Evolutionary conservation across 2,888 invertebrate species (phyloP).

Genomic region (Cyaniris semiargus): DNA sequence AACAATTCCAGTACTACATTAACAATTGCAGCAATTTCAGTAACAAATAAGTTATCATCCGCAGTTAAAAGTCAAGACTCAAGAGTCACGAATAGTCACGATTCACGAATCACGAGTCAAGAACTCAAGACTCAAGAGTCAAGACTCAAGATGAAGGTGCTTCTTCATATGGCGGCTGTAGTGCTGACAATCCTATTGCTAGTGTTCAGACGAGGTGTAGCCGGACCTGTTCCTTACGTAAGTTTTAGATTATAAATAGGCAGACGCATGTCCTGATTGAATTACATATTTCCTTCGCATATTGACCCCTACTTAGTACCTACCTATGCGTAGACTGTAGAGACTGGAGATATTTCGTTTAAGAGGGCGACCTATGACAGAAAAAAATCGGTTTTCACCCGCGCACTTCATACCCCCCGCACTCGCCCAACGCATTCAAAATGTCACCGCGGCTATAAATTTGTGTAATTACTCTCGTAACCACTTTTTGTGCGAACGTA

Average conservation of each 20-base stretch:
- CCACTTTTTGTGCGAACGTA: no score
- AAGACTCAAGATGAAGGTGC: conserved; percentile 33
- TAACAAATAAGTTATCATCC: neutral
- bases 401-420: no score
- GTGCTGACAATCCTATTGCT: conserved; percentile 45
- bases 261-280: neutral
- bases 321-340: neutral
- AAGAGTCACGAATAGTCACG: no score
- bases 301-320: neutral
- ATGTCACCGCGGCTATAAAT: no score
- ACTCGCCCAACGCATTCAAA: no score
- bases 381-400: no score
- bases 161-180: conserved; percentile 58
- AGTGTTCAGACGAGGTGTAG: conserved; percentile 13
- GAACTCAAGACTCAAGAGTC: neutral
- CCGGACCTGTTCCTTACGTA: neutral
- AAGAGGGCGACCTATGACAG: no score
- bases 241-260: neutral
- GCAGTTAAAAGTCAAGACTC: no score
- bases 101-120: neutral
- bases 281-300: neutral
- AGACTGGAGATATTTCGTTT: neutral
- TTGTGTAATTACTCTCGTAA: no score
- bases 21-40: neutral
- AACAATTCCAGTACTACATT: neutral